phyloP scores from a whole-genome alignment of 2,888 invertebrate species.

The Nymphalis c-album region DNA sequence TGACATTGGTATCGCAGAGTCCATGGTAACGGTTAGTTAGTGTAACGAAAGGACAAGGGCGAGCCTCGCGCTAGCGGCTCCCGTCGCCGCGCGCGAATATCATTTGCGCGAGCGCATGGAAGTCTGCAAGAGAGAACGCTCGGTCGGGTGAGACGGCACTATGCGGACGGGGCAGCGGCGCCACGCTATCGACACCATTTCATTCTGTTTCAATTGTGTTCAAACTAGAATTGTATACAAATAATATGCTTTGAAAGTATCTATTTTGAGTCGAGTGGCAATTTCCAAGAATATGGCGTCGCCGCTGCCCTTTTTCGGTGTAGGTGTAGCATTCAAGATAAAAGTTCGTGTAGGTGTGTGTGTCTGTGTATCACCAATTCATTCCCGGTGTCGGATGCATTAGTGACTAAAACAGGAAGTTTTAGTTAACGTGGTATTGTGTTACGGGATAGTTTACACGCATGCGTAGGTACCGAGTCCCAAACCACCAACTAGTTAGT shows the following conservation, averaged over 20 bases:
- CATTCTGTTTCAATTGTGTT: no score
- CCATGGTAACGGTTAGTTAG: conserved; percentile 68
- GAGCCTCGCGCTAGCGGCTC: conserved; percentile 77
- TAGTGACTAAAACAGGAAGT: conserved; percentile 28
- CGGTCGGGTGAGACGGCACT: conserved; percentile 51
- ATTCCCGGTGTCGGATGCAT: conserved; percentile 25
- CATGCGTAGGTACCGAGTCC: conserved; percentile 19
- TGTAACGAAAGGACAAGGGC: conserved; percentile 61
- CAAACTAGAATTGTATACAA: no score
- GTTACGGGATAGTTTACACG: conserved; percentile 6
- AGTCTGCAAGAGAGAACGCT: conserved; percentile 85
- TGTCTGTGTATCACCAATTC: conserved; percentile 4
- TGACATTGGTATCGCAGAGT: conserved; percentile 58
- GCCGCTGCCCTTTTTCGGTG: background rate
- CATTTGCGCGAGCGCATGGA: conserved; percentile 88
- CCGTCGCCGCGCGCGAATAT: conserved; percentile 84
- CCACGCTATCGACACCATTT: background rate
- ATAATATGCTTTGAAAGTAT: no score
- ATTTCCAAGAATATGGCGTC: background rate
- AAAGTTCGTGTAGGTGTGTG: background rate
- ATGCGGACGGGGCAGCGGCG: conserved; percentile 50
- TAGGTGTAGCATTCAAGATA: conserved; percentile 1
- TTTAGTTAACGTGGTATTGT: conserved; percentile 13
- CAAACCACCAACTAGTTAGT: conserved; percentile 11
- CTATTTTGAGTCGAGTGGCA: background rate